Base-by-base conservation (phyloP, 2,113 vertebrate species). In the Pipra filicauda region DNA sequence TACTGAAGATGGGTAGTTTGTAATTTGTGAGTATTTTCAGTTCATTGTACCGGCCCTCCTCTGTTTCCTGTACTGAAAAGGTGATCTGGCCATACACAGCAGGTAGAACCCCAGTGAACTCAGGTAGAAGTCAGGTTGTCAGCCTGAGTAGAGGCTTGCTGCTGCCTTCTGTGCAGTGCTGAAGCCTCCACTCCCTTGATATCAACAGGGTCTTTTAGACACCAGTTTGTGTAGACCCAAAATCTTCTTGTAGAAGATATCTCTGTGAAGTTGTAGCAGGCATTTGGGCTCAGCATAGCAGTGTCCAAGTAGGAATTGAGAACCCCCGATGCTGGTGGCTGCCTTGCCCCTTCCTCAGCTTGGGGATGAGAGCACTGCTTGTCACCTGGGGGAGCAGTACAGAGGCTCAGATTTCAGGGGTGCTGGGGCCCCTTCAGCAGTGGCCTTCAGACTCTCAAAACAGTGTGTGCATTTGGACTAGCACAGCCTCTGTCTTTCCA, bases 391-490 rank as follows among this genome's bases (percentile, higher is more conserved):
- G 55, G 51, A 51, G 69, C 70, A 31, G 33, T 6, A 15, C 0
- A 6, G 37, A 61, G 46, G 14, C 39, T 22, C 0, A 0, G 7
- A 5, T 61, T 58, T 61, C 21, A 19, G 62, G 37, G 39, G 15
- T 37, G 37, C 27, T 0, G 0, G 41, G 35, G 30, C n/a, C 49
- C n/a, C 52, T 31, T 28, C 21, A 21, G 44, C 31, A 15, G 22
- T n/a, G 27, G 18, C 41, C 49, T 37, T 70, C 39, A 33, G 39
- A 33, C 43, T 61, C 62, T 84, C 69, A 41, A 19, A 65, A 55
- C 2, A 3, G 33, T 4, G 1, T 2, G 13, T 43, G 61, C 52
- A 4, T 65, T 81, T 87, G 73, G 65, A 69, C 52, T 54, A 9
- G 58, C 46, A 83, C 51, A 73, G 46, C 66, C 77, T 85, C 65